Conservation (phyloP, 2,113 vertebrate genomes). For the Sturnira hondurensis region DNA sequence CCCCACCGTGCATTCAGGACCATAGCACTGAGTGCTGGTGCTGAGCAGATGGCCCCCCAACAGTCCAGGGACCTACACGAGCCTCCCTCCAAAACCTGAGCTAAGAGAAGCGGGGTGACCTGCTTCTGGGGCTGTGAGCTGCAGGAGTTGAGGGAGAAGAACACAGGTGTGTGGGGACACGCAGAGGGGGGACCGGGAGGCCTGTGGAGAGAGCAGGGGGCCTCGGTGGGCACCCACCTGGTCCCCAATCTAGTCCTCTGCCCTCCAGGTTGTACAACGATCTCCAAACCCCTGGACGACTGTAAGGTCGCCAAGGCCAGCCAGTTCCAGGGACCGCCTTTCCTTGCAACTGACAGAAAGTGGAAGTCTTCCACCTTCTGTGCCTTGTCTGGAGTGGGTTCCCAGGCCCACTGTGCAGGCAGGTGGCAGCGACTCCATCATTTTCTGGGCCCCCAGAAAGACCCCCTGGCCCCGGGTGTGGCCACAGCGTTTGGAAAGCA, state of each 20-base stretch:
- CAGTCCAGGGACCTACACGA: accelerated
- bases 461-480: no score
- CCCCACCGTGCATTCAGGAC: background rate
- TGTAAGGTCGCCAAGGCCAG: accelerated
- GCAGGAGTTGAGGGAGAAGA: background rate
- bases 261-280: accelerated
- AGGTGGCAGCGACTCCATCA: no score
- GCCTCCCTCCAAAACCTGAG: accelerated
- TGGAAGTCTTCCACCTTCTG: background rate
- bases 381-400: accelerated
- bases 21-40: no score
- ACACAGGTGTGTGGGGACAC: accelerated
- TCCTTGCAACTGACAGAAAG: accelerated
- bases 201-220: background rate
- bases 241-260: background rate
- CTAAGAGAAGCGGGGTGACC: accelerated
- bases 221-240: accelerated
- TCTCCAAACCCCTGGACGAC: background rate
- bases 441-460: background rate
- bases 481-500: no score
- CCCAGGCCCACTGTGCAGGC: background rate
- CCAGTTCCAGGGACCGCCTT: background rate
- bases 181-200: accelerated
- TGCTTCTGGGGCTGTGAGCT: no score
- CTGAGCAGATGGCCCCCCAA: accelerated